Percentiles rank a stretch among this genome's conserved stretches.
Evolutionary conservation across 2,113 vertebrate species (phyloP).

Genomic region (Synodontis membranacea): DNA sequence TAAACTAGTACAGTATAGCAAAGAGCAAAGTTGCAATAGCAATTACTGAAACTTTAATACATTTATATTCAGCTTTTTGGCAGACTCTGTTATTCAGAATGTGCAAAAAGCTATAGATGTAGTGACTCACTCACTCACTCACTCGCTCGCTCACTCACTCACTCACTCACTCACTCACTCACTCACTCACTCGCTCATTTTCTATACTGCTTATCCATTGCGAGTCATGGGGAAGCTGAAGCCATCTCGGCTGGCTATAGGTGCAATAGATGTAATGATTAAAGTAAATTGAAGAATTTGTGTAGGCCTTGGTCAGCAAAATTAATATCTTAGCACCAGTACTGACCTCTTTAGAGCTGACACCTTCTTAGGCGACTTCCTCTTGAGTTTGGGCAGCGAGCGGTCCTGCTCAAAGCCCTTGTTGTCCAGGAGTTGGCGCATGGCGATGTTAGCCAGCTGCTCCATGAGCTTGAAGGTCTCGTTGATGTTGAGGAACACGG

Average conservation of each 20-base stretch:
- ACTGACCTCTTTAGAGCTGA: slow-evolving; percentile 91
- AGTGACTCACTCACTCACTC: too few relatives aligned
- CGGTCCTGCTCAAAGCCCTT: slow-evolving; percentile 95
- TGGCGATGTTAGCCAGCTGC: slow-evolving; percentile 97
- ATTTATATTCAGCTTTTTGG: background rate
- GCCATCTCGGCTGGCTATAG: too few relatives aligned
- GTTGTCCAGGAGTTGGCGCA: slow-evolving; percentile 95
- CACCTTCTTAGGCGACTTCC: slow-evolving; percentile 94
- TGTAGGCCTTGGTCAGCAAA: background rate
- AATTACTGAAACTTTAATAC: background rate
- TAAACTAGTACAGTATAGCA: background rate
- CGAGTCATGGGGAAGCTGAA: too few relatives aligned
- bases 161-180: too few relatives aligned
- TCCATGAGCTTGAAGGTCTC: slow-evolving; percentile 98
- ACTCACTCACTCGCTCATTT: too few relatives aligned
- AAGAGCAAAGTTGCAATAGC: background rate
- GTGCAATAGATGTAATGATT: background rate
- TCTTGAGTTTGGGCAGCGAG: slow-evolving; percentile 93
- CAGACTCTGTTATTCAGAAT: too few relatives aligned
- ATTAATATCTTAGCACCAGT: background rate
- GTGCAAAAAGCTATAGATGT: background rate
- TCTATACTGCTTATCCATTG: too few relatives aligned
- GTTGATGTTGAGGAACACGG: slow-evolving; percentile 94
- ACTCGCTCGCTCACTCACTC: too few relatives aligned
- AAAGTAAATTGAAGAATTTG: background rate